Base-by-base conservation (phyloP, 2,797 vertebrate species). In the Pipistrellus pygmaeus region DNA sequence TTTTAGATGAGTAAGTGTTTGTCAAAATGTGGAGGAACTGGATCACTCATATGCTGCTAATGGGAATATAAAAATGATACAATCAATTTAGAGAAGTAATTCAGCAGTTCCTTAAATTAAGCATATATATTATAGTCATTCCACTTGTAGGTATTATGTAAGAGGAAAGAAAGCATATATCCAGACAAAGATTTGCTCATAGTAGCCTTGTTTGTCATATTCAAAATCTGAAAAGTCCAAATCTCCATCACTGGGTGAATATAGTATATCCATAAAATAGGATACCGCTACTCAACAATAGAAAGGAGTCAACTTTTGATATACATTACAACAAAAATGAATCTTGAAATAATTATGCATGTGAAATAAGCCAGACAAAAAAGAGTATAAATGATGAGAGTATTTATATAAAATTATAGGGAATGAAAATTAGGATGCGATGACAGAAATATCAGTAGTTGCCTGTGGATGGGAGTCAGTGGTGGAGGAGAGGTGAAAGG, bases 311-410 rank as follows among this genome's bases (percentile, higher is more conserved):
- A 23, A 77, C 60, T 73, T 89, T 64, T 20, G 18, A 64, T 48
- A n/a, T 17, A 66, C 8, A 8, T 89, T 86, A 32, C 17, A 53
- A 9, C 6, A 55, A 72, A 32, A 84, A 35, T 95, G 66, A 86
- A 76, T 68, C 10, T 66, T 41, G 57, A 64, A 96, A 90, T 35
- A 69, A 73, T 73, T 88, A 27, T 15, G 12, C 20, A 72, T 46
- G n/a, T 78, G 62, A 84, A 86, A 55, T 60, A 75, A 91, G 6
- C 41, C 48, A 92, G 27, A 60, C 7, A 77, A 89, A 86, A 86
- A 82, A 82, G 64, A 32, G 13, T 18, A 55, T 90, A 57, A 41
- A 35, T 57, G 80, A 46, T 75, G 38, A 66, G 14, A 85, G 23
- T 7, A 73, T 66, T 30, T 82, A 60, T 35, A 44, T 64, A 82